Base-by-base conservation (phyloP, 37 sponge, comb jelly and placozoan species). In the Haliclona indistincta region DNA sequence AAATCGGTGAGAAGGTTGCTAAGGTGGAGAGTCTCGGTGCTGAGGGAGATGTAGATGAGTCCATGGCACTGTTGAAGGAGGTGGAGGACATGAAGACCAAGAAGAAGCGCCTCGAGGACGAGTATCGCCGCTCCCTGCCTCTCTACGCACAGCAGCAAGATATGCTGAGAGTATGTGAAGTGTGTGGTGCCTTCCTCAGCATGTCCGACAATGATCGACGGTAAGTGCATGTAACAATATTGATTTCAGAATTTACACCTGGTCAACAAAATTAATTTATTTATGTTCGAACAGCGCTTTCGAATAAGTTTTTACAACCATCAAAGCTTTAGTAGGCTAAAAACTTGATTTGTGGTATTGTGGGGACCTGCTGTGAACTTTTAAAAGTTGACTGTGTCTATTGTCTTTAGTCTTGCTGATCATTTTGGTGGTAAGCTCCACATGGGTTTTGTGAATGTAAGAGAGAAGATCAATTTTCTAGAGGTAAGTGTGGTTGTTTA, bases 381-480 rank as follows among this genome's bases (percentile, higher is more conserved):
- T 28, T 43, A 30, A 28, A 63, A 23, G 43, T 30, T 3, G 39
- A 25, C 20, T 45, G 17, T 40, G n/a, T 23, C 20, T 61, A 19
- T n/a, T 40, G 43, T 34, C 6, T 65, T 29, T 49, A 83, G 91
- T 10, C 76, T 99, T 44, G 99, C 99, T 4, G 99, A 99, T 67
- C 99, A 99, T 80, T 99, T 99, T 82, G 99, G 99, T 0, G 99
- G 99, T 17, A 95, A 95, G 47, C 89, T 99, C 3, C 99, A 99
- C 70, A 82, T 99, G 62, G 99, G 99, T 2, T 99, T 93, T 76
- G 95, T 99, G 34, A 80, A 87, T 30, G 89, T 99, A n/a, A 67
- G 96, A 37, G 93, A 95, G 20, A 92, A 89, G 82, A 88, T 95
- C 26, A 81, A 63, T 22, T 68, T 77, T 23, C 42, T 99, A 32